Base-by-base conservation (phyloP, 2,888 invertebrate genomes). In the Cryptocephalus primarius region DNA sequence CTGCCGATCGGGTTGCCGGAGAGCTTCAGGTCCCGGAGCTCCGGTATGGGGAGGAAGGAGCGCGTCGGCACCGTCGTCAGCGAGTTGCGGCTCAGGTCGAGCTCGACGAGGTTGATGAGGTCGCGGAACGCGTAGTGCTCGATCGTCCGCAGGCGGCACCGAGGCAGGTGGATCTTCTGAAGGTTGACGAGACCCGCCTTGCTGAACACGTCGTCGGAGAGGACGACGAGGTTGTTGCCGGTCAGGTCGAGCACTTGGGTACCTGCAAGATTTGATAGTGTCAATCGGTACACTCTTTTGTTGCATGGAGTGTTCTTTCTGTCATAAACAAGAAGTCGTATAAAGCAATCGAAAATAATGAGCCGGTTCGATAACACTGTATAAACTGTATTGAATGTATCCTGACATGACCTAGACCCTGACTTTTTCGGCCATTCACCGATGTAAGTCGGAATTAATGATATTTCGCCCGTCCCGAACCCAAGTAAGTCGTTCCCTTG, bases 161-260 rank as follows among this genome's bases (percentile, higher is more conserved):
- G 76, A 33, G 82, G 75, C 57, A 89, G 72, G 64, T 82, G 86
- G 32, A 89, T 78, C 59, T 85, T 85, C 68, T 90, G 89, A 44
- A 89, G 75, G 66, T 89, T 88, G 43, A 86, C 74, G 47, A 90
- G 75, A 53, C 85, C 85, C 9, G 83, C 82, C 43, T 79, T 73
- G 44, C 81, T 79, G 64, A 90, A 89, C 48, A 83, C 82, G 61
- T 86, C 85, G 57, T 82, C 79, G 39, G 78, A 78, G 42, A 90
- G 75, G 33, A 71, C 72, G 42, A 73, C 71, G 39, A 90, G 72
- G 49, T 79, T 78, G 68, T 89, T 90, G 51, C 82, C 82, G 12
- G 84, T 80, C 44, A 90, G 74, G 65, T 89, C 85, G 47, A 90
- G 76, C 44, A 87, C 77, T 69, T 89, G 88, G 33, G 88, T 88